Evolutionary conservation across 2,113 vertebrate genomes (phyloP).

Genomic region (Gorilla gorilla): DNA sequence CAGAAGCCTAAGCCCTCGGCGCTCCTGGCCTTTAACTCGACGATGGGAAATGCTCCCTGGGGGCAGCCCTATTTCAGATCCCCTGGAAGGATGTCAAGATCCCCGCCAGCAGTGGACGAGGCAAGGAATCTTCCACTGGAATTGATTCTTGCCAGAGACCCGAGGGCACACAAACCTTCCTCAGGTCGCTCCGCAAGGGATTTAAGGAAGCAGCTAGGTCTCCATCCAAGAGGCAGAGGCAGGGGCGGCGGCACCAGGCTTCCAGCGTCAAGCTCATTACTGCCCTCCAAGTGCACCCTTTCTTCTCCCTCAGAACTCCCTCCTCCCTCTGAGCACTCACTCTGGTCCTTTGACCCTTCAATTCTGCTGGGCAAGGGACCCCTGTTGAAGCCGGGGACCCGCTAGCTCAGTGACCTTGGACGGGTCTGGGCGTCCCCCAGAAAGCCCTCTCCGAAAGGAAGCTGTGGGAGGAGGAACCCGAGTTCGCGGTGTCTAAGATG

Average conservation of each 20-base stretch:
- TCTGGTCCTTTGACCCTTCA: neutral
- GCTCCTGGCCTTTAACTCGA: neutral
- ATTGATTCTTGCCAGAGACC: neutral
- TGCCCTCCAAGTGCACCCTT: neutral
- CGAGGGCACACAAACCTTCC: no score
- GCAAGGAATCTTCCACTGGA: neutral
- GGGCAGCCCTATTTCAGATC: neutral
- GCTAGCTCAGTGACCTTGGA: neutral
- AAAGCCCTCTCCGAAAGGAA: rapidly evolving
- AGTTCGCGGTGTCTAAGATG: rapidly evolving
- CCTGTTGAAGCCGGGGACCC: neutral
- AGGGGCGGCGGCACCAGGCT: neutral
- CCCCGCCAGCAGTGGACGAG: rapidly evolving
- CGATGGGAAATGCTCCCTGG: neutral
- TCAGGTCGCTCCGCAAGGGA: rapidly evolving
- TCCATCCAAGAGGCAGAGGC: neutral
- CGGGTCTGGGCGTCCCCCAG: rapidly evolving
- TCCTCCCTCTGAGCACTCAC: rapidly evolving
- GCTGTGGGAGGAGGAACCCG: rapidly evolving
- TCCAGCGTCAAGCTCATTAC: rapidly evolving
- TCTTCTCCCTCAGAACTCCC: neutral
- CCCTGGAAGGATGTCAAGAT: neutral
- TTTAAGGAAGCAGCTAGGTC: neutral
- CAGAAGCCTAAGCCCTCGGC: neutral
- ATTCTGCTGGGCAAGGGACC: neutral